phyloP scores from a whole-genome alignment of 2,113 vertebrate species.

The Oophaga pumilio region DNA sequence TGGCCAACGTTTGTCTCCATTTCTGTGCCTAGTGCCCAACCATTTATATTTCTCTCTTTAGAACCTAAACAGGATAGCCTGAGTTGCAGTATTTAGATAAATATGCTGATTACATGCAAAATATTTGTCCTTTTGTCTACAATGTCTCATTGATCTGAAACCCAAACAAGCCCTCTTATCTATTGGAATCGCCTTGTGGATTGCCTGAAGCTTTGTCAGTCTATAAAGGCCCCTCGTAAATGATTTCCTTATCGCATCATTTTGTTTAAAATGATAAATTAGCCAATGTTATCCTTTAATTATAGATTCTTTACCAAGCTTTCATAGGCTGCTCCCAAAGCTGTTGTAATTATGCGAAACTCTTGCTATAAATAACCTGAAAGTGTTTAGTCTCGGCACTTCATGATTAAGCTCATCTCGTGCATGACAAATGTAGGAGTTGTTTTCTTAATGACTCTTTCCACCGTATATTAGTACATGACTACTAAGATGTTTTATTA shows the following conservation, averaged over 20 bases:
- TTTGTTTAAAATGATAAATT: slow-evolving; percentile 28
- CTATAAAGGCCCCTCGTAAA: slow-evolving; percentile 12
- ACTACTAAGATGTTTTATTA: background rate
- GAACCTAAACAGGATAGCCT: background rate
- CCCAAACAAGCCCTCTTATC: background rate
- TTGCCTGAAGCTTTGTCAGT: background rate
- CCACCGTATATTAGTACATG: background rate
- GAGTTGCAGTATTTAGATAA: background rate
- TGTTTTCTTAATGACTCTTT: slow-evolving; percentile 38
- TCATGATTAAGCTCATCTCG: slow-evolving; percentile 22
- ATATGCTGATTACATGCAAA: background rate
- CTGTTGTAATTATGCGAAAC: slow-evolving; percentile 35
- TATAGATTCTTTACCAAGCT: slow-evolving; percentile 17
- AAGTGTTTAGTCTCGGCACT: slow-evolving; percentile 49
- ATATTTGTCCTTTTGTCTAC: background rate
- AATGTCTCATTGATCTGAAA: background rate
- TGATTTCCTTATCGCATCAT: slow-evolving; percentile 11
- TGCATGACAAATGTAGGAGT: slow-evolving; percentile 28
- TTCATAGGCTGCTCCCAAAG: slow-evolving; percentile 22
- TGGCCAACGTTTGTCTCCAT: background rate
- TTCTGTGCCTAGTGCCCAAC: background rate
- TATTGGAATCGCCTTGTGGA: background rate
- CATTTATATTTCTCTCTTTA: background rate
- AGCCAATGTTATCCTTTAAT: slow-evolving; percentile 30
- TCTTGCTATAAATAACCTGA: slow-evolving; percentile 38